Evolutionary conservation across 2,113 vertebrate genomes (phyloP), one percentile per base, ranked within the genome.

Genomic region (Falcunculus frontatus): DNA sequence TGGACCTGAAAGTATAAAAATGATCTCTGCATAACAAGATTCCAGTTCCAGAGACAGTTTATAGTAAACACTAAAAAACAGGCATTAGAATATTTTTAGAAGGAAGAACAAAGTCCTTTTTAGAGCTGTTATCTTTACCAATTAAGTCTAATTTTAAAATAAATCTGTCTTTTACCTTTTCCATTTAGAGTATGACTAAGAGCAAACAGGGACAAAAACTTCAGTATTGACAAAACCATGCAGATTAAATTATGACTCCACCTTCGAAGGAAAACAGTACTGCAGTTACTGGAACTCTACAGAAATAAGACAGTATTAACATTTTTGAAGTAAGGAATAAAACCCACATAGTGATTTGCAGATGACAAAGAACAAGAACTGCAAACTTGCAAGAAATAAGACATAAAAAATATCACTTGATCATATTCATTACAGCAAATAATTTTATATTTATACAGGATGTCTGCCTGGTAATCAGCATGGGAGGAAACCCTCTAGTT

Each of bases 1-100:
- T 7, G 80, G 94, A 92, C 95, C 98, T 98, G 94, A 68, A 96
- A 98, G 57, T 29, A 79, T 8, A 85, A 93, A 94, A 77, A 91
- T 22, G 0, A 78, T 42, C 29, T 87, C 30, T 62, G 6, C 4
- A 84, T 8, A 75, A 26, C 9, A 82, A 70, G 16, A 78, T n/a
- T 68, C 22, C 69, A 72, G 33, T 44, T 91, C 52, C 78, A 86
- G 30, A 72, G 6, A 18, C 23, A 75, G 21, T 29, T 84, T 47
- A 82, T 0, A 68, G 57, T 10, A 82, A 78, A 64, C 6, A 55
- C 37, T 46, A 32, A 47, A 18, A 68, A 60, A 50, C 1, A 18
- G 19, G 26, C 16, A 78, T 46, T 33, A 60, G 22, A 41, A 26
- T 53, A 72, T 50, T 89, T 92, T 89, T 30, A 79, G 33, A 78